Evolutionary conservation across 2,888 invertebrate genomes (phyloP).

Genomic region (Troides oblongomaculatus): DNA sequence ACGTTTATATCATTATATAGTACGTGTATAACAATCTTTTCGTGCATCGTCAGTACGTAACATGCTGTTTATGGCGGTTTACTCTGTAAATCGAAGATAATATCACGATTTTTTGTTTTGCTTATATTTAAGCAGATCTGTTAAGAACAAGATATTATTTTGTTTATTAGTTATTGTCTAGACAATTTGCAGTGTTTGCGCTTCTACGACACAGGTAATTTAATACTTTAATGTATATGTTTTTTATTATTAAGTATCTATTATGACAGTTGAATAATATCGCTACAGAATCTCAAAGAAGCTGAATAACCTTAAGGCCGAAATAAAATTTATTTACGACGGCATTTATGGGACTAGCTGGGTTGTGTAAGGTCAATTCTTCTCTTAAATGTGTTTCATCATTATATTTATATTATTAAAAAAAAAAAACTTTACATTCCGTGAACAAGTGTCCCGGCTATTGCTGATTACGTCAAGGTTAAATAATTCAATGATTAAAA

Average conservation of each 20-base stretch:
- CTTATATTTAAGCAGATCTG: neutral
- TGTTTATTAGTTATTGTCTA: neutral
- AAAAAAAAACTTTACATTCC: neutral
- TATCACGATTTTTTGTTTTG: neutral
- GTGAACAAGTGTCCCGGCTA: neutral
- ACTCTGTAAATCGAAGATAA: neutral
- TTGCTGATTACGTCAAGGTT: neutral
- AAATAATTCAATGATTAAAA: neutral
- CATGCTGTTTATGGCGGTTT: neutral
- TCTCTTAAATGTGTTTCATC: constrained; percentile 26
- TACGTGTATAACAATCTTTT: neutral
- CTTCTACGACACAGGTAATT: too few relatives aligned
- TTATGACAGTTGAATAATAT: constrained; percentile 5
- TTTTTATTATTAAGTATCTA: neutral
- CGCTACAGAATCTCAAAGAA: constrained; percentile 11
- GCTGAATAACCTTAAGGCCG: constrained; percentile 1
- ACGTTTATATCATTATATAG: neutral
- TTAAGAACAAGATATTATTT: neutral
- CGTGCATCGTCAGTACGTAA: neutral
- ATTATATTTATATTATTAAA: constrained; percentile 13
- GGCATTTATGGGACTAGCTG: constrained; percentile 9
- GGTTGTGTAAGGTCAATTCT: constrained; percentile 18
- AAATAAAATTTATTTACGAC: constrained; percentile 20
- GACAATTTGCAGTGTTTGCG: too few relatives aligned
- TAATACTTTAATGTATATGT: too few relatives aligned